A percentile compares a stretch with the other conserved stretches of the same genome.
Evolutionary conservation across 2,113 vertebrate species (phyloP).

Genomic region (Tringa solitaria): DNA sequence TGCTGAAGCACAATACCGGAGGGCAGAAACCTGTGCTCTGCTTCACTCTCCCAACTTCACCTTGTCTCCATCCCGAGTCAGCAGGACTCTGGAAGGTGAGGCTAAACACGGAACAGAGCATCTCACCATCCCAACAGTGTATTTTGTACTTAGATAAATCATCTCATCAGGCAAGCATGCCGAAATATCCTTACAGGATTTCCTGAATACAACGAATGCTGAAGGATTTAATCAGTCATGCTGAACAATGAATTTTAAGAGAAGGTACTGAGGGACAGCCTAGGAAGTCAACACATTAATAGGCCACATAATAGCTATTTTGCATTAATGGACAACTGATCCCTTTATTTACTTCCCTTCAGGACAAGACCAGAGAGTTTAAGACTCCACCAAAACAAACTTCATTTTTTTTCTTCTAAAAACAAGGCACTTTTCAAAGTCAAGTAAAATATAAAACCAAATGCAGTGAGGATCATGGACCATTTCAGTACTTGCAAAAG

Average conservation of each 20-base stretch:
- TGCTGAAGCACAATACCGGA: background rate
- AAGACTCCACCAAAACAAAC: background rate
- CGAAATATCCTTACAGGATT: background rate
- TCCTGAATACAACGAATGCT: background rate
- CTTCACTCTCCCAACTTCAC: background rate
- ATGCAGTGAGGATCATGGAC: rapidly evolving
- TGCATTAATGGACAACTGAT: background rate
- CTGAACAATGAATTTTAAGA: background rate
- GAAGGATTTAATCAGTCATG: background rate
- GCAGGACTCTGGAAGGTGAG: background rate
- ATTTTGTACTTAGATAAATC: background rate
- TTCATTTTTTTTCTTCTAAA: no score
- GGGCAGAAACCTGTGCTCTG: background rate
- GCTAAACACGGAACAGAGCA: background rate
- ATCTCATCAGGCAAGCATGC: background rate
- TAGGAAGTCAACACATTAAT: background rate
- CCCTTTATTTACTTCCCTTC: background rate
- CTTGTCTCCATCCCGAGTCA: background rate
- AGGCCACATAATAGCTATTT: background rate
- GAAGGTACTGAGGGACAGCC: background rate
- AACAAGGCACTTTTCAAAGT: background rate
- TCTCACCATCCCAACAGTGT: rapidly evolving
- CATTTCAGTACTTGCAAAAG: background rate
- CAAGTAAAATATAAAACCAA: background rate
- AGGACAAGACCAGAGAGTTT: background rate